phyloP scores from a whole-genome alignment of 2,113 vertebrate species.

The Carassius carassius region DNA sequence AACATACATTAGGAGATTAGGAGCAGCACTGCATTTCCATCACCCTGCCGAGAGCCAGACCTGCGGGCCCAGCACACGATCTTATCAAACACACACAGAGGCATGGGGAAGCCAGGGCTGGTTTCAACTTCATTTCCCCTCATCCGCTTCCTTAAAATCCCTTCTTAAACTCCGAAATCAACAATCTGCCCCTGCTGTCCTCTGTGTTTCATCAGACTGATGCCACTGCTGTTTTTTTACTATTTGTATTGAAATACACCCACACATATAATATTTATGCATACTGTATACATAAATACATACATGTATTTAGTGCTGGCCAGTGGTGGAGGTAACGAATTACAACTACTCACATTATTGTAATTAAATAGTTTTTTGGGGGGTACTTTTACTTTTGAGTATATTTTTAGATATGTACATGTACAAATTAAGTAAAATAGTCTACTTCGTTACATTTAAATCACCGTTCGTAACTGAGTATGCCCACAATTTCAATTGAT shows the following conservation, averaged over 20 bases:
- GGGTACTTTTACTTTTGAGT: no score
- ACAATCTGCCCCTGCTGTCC: slow-evolving; percentile 2
- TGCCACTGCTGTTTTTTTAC: neutral
- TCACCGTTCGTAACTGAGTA: no score
- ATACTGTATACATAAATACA: neutral
- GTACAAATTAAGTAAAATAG: no score
- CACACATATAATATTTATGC: neutral
- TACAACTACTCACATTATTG: no score
- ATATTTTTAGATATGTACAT: no score
- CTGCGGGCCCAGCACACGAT: slow-evolving; percentile 59
- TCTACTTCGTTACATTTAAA: no score
- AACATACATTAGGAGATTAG: slow-evolving; percentile 78
- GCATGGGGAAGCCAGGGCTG: neutral
- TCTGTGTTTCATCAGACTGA: neutral
- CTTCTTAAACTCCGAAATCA: slow-evolving; percentile 16
- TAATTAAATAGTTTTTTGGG: no score
- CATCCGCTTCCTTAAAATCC: slow-evolving; percentile 4
- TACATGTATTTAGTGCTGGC: no score
- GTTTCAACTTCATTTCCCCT: slow-evolving; percentile 27
- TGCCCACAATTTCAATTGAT: no score
- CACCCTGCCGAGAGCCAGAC: slow-evolving; percentile 61
- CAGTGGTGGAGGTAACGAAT: no score
- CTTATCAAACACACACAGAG: slow-evolving; percentile 36
- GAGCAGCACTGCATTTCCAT: slow-evolving; percentile 67
- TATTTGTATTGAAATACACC: neutral